Percentiles rank a stretch among this genome's conserved stretches.
Conservation (phyloP, 2,888 invertebrate genomes). For the Chrysolina haemoptera region DNA sequence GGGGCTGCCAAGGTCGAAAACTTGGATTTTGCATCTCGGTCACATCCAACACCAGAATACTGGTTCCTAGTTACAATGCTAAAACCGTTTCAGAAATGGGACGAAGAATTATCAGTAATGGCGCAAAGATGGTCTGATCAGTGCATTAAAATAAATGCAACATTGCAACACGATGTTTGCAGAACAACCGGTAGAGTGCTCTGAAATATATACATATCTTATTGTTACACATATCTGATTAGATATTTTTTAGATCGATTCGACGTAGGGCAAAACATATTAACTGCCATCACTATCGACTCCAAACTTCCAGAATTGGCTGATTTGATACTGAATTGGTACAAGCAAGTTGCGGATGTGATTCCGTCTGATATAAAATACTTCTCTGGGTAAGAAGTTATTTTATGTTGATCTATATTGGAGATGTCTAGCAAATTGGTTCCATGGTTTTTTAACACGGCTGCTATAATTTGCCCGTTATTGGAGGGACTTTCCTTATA, state of each 20-base stretch:
- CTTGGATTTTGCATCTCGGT: too few relatives aligned
- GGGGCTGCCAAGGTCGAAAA: too few relatives aligned
- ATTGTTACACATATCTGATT: background rate
- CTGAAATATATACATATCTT: background rate
- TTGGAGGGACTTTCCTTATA: too few relatives aligned
- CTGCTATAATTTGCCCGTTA: too few relatives aligned
- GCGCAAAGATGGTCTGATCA: slow-evolving; percentile 58
- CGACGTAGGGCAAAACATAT: slow-evolving; percentile 55
- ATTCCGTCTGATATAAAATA: slow-evolving; percentile 52
- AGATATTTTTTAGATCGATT: slow-evolving; percentile 45
- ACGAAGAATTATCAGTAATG: slow-evolving; percentile 53
- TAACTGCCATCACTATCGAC: slow-evolving; percentile 48
- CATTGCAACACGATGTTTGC: slow-evolving; percentile 54
- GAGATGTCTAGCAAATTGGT: too few relatives aligned
- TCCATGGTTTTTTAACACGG: too few relatives aligned
- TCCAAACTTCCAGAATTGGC: slow-evolving; percentile 51
- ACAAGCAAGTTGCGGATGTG: slow-evolving; percentile 54
- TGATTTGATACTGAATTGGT: slow-evolving; percentile 55
- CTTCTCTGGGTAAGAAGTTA: slow-evolving; percentile 49
- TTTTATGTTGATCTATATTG: too few relatives aligned
- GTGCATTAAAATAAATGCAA: slow-evolving; percentile 47
- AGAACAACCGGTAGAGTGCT: slow-evolving; percentile 48
- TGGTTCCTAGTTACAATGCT: too few relatives aligned
- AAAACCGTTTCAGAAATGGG: slow-evolving; percentile 55
- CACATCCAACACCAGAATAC: too few relatives aligned